Evolutionary conservation across 2,797 vertebrate species (phyloP), one percentile per base, ranked within the genome.

Genomic region (Tenualosa ilisha): DNA sequence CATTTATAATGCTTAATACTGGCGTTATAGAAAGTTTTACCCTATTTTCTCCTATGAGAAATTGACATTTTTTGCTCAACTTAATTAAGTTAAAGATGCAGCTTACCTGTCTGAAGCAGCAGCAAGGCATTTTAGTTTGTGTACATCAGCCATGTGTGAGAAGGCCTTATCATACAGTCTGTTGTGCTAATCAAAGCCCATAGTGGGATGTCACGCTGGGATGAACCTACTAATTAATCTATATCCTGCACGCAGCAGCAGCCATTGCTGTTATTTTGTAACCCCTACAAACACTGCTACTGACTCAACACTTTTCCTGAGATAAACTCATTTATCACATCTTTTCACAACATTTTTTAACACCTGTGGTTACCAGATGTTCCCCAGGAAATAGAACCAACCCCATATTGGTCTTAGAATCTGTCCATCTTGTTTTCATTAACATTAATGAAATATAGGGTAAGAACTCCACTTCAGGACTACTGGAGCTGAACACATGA

Each of bases 281-380:
- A 79, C 46, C 72, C 72, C 20, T 7, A 46, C 72, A 79, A 46
- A 79, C 72, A 79, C 2, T 22, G 3, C 68, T 79, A 2, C 20
- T 79, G 40, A 46, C 72, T 79, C 72, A 46, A 46, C 40, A 22
- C 1, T 46, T 79, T 79, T 15, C 31, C 31, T 79, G 17, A 46
- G 37, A 37, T 11, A 6, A 46, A 46, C 37, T 15, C 37, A 46
- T 79, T 46, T 46, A 79, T 79, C 72, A 79, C 6, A 1, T 79
- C 72, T n/a, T n/a, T n/a, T n/a, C n/a, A n/a, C n/a, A 79, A 79
- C 46, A 79, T 22, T 61, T 72, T 75, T 75, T 43, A 40, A 79
- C 17, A 79, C 72, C 72, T 43, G 40, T 79, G 72, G 15, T 22
- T 17, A 79, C 46, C 15, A 79, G 6, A n/a, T 79, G 72, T 20